These are phyloP conservation scores for Gallinago solitaria DNA, from an alignment of 2,797 vertebrate genomes.

Conservation along the genomic window DNA sequence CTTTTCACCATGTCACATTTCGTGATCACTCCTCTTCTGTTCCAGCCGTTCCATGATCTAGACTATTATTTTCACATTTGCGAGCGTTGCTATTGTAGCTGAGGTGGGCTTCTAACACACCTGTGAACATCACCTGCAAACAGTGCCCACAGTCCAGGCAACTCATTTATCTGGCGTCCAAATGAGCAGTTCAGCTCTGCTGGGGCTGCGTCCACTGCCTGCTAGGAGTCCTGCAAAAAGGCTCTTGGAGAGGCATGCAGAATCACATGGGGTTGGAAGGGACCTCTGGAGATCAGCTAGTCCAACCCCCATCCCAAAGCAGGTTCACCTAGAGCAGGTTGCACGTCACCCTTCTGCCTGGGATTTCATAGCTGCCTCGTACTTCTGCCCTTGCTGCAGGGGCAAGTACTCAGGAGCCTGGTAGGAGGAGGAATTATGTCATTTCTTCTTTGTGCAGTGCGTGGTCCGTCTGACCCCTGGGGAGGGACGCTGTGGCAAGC, in stretches of 20 bases:
- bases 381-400: background rate
- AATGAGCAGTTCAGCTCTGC: background rate
- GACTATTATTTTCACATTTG: background rate
- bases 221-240: background rate
- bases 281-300: no score
- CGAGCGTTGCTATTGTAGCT: background rate
- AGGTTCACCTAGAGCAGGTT: no score
- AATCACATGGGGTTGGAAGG: no score
- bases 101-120: background rate
- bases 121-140: background rate
- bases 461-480: background rate
- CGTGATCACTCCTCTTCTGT: background rate
- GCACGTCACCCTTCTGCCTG: background rate
- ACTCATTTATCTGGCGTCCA: background rate
- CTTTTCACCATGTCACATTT: background rate
- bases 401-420: background rate
- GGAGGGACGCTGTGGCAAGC: background rate
- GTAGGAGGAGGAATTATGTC: background rate
- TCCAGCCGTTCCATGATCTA: background rate
- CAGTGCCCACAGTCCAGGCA: background rate
- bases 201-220: background rate
- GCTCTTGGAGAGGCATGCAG: rapidly evolving
- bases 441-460: background rate
- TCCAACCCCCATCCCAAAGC: no score
- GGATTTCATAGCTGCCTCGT: background rate